Percentiles rank a stretch among this genome's conserved stretches.
phyloP scores from a whole-genome alignment of 2,797 vertebrate genomes.

The Gymnothorax reevesii region DNA sequence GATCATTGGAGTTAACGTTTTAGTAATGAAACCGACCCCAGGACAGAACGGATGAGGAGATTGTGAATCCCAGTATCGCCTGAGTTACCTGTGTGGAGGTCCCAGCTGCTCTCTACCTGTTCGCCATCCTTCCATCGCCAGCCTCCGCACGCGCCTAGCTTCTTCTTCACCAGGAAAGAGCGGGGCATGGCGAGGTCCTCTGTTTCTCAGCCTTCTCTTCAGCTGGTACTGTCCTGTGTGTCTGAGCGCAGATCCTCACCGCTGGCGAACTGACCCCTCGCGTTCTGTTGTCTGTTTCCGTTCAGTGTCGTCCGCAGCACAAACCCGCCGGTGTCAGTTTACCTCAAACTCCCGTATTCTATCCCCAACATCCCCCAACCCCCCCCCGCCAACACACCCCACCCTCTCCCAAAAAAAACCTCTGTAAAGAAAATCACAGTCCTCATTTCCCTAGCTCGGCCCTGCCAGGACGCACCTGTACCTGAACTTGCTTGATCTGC shows the following conservation, averaged over 20 bases:
- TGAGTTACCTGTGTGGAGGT: constrained; percentile 55
- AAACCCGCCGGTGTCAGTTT: constrained; percentile 19
- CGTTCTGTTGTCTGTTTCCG: not conserved
- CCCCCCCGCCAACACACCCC: constrained; percentile 13
- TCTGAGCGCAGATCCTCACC: not conserved
- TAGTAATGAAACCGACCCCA: no score
- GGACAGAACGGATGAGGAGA: not conserved
- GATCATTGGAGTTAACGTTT: no score
- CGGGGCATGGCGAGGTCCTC: constrained; percentile 64
- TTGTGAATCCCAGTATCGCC: constrained; percentile 18
- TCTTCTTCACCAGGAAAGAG: constrained; percentile 78
- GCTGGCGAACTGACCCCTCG: constrained; percentile 11
- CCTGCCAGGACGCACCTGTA: constrained; percentile 66
- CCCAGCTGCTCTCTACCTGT: constrained; percentile 51
- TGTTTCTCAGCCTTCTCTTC: constrained; percentile 5
- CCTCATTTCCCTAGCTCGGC: constrained; percentile 67
- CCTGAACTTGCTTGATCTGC: constrained; percentile 57
- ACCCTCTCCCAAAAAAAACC: not conserved
- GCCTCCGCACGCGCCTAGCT: constrained; percentile 53
- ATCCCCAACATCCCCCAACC: constrained; percentile 12
- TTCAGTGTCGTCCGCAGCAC: constrained; percentile 19
- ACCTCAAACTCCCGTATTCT: constrained; percentile 12
- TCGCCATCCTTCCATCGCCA: constrained; percentile 70
- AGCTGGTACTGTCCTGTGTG: not conserved
- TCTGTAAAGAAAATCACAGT: constrained; percentile 65